Percentiles rank a stretch among this genome's conserved stretches.
phyloP scores from a whole-genome alignment of 2,888 invertebrate genomes.

The Morinoia aosen region DNA sequence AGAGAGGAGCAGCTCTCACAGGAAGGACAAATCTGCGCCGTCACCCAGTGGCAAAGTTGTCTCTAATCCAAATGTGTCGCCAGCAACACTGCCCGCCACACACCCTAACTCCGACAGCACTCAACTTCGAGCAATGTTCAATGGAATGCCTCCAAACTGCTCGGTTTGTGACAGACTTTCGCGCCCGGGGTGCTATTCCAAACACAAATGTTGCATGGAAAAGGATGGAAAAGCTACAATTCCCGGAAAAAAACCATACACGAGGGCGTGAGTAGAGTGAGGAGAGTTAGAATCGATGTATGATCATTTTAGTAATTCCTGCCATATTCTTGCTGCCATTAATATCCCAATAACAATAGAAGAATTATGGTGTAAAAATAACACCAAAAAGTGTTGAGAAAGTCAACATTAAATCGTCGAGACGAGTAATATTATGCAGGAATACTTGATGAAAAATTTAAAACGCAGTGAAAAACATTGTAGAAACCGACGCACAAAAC shows the following conservation, averaged over 20 bases:
- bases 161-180: constrained; percentile 1
- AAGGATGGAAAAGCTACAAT: not conserved
- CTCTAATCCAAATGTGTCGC: constrained; percentile 3
- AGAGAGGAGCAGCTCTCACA: not conserved
- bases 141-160: not conserved
- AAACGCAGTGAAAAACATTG: not conserved
- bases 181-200: not conserved
- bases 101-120: not conserved
- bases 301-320: not conserved
- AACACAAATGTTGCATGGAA: not conserved
- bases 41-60: not conserved
- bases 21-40: not conserved
- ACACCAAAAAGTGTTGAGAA: too few species aligned
- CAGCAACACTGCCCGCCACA: not conserved
- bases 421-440: not conserved
- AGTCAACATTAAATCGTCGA: not conserved
- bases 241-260: not conserved
- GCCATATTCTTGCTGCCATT: not conserved
- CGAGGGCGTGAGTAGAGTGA: not conserved
- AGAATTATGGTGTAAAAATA: not conserved
- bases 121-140: constrained; percentile 10
- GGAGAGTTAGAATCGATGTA: not conserved
- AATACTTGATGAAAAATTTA: not conserved
- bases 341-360: not conserved
- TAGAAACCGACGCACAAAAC: not conserved